Evolutionary conservation across 92 coral and sea anemone genomes (phyloP).

Genomic region (Bergia puertoricense): DNA sequence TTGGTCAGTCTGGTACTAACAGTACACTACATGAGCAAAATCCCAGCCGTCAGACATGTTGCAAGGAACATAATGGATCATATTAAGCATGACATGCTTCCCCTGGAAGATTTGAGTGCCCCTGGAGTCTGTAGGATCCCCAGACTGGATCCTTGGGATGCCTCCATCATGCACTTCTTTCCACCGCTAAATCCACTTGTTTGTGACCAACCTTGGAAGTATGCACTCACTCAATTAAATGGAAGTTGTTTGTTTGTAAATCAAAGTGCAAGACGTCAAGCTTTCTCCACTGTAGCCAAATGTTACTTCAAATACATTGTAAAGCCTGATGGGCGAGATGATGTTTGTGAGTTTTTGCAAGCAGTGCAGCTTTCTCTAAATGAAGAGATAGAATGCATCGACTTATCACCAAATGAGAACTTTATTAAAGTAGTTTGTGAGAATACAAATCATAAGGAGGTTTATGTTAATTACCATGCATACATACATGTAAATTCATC

Average conservation of each 20-base stretch:
- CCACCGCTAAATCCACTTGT: neutral
- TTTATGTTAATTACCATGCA: slow-evolving; percentile 22
- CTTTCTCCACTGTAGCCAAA: neutral
- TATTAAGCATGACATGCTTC: slow-evolving; percentile 18
- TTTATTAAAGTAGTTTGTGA: slow-evolving; percentile 3
- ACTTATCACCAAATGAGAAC: slow-evolving; percentile 8
- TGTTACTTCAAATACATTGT: neutral
- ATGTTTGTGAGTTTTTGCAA: slow-evolving; percentile 11
- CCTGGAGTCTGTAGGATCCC: slow-evolving; percentile 28
- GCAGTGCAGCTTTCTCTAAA: neutral
- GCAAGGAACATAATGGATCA: slow-evolving; percentile 16
- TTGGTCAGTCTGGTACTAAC: neutral
- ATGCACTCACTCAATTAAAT: slow-evolving; percentile 13
- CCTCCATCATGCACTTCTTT: slow-evolving; percentile 30
- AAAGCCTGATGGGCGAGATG: slow-evolving; percentile 29
- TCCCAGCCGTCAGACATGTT: neutral
- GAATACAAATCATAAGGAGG: neutral
- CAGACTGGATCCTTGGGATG: slow-evolving; percentile 26
- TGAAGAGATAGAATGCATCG: neutral
- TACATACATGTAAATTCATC: slow-evolving; percentile 16
- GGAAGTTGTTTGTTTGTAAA: slow-evolving; percentile 27
- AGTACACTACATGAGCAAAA: neutral
- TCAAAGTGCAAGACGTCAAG: slow-evolving; percentile 28
- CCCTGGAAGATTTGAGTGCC: slow-evolving; percentile 27
- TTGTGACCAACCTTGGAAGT: slow-evolving; percentile 31